Evolutionary conservation across 2,797 vertebrate genomes (phyloP).

Genomic region (Tragopan temminckii): DNA sequence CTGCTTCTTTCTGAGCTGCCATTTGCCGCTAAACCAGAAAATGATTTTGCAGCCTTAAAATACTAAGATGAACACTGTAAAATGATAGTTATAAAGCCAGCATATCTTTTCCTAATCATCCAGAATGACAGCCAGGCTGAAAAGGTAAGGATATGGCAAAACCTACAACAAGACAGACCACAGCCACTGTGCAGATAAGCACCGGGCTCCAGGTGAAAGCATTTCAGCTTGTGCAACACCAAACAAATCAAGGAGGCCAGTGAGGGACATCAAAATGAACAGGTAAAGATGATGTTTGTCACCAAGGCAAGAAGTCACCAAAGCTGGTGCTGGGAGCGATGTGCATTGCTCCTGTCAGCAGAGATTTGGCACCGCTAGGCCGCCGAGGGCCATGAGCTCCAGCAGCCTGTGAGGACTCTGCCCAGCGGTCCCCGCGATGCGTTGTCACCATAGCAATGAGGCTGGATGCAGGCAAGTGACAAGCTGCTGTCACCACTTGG

Average conservation of each 20-base stretch:
- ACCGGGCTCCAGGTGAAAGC: neutral
- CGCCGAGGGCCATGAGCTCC: constrained; percentile 18
- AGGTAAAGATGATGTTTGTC: constrained; percentile 41
- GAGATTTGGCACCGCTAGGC: constrained; percentile 45
- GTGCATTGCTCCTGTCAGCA: constrained; percentile 16
- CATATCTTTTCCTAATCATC: constrained; percentile 25
- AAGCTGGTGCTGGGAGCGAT: neutral
- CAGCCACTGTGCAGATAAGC: neutral
- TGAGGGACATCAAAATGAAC: neutral
- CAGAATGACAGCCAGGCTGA: constrained; percentile 85
- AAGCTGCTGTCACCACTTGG: constrained; percentile 66
- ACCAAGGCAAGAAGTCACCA: neutral
- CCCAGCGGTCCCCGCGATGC: neutral
- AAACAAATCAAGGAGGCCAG: constrained; percentile 23
- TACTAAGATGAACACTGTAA: neutral
- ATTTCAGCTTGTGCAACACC: neutral
- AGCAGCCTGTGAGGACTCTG: neutral
- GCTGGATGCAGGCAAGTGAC: constrained; percentile 44
- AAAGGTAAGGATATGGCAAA: constrained; percentile 85
- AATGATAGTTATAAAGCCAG: neutral
- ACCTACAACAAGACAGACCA: constrained; percentile 59
- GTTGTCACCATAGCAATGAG: constrained; percentile 73
- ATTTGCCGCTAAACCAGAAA: constrained; percentile 27
- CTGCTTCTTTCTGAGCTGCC: neutral
- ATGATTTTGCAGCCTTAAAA: constrained; percentile 53